Evolutionary conservation across 2,113 vertebrate genomes (phyloP).

Genomic region (Sylvilagus bachmani): DNA sequence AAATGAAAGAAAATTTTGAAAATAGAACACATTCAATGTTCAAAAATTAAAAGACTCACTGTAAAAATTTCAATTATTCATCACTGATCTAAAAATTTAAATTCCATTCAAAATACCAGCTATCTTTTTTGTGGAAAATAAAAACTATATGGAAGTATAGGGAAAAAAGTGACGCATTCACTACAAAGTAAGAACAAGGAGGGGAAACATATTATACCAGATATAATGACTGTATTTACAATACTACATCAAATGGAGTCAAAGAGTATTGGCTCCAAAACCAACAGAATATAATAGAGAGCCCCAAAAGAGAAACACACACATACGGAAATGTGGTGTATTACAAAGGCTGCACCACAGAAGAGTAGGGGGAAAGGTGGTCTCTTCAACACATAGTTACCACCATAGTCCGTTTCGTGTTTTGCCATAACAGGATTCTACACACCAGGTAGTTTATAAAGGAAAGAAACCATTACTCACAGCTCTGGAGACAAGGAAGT

Average conservation of each 20-base stretch:
- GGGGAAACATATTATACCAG: neutral
- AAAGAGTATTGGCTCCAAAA: neutral
- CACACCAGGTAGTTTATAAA: neutral
- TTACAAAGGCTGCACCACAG: neutral
- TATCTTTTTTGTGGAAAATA: neutral
- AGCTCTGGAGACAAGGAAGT: neutral
- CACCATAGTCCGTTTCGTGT: neutral
- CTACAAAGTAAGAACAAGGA: neutral
- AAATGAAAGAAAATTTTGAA: conserved; percentile 6
- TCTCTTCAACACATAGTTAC: neutral
- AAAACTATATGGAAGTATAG: neutral
- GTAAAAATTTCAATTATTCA: neutral
- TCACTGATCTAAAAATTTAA: neutral
- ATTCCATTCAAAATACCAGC: neutral
- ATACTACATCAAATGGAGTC: neutral
- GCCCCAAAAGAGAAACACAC: neutral
- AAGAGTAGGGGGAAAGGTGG: neutral
- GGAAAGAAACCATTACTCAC: neutral
- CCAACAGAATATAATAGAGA: neutral
- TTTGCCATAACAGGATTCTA: neutral
- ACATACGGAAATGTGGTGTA: too few relatives aligned
- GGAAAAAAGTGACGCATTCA: neutral
- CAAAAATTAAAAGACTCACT: neutral
- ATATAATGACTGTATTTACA: neutral
- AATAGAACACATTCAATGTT: neutral